Evolutionary conservation across 2,888 invertebrate genomes (phyloP).

Genomic region (Stegana nigrithorax): DNA sequence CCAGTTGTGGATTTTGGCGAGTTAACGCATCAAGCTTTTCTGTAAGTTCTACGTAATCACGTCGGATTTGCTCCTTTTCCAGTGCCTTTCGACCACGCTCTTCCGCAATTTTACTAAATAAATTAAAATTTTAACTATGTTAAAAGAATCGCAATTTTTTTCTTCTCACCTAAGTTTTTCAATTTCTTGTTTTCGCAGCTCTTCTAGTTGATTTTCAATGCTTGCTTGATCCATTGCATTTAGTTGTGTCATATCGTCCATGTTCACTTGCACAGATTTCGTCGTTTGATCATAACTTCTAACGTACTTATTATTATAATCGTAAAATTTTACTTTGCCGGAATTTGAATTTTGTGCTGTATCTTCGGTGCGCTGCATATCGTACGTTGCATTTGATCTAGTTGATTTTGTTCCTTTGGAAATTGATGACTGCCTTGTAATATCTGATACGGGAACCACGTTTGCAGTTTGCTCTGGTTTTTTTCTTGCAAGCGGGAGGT

Average conservation of each 20-base stretch:
- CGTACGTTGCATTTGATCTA: slow-evolving; percentile 27
- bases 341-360: background rate
- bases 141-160: background rate
- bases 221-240: slow-evolving; percentile 62
- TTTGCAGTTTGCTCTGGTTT: background rate
- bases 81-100: slow-evolving; percentile 70
- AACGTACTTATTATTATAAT: slow-evolving; percentile 69
- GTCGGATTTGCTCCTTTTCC: slow-evolving; percentile 70
- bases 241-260: slow-evolving; percentile 38
- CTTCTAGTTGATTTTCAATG: slow-evolving; percentile 47
- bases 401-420: background rate
- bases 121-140: background rate
- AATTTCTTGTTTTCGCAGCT: slow-evolving; percentile 48
- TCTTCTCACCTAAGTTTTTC: slow-evolving; percentile 45
- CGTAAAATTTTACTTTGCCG: slow-evolving; percentile 68
- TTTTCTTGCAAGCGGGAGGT: too few relatives aligned
- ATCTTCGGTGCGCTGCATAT: slow-evolving; percentile 18
- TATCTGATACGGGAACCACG: background rate
- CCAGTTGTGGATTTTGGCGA: slow-evolving; percentile 51
- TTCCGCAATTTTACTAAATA: slow-evolving; percentile 53
- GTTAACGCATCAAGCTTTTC: slow-evolving; percentile 70
- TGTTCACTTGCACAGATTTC: slow-evolving; percentile 61
- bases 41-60: slow-evolving; percentile 70
- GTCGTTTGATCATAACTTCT: slow-evolving; percentile 62
- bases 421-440: background rate